Base-by-base conservation (phyloP, 1,140 invertebrate genomes). In the Formica exsecta region DNA sequence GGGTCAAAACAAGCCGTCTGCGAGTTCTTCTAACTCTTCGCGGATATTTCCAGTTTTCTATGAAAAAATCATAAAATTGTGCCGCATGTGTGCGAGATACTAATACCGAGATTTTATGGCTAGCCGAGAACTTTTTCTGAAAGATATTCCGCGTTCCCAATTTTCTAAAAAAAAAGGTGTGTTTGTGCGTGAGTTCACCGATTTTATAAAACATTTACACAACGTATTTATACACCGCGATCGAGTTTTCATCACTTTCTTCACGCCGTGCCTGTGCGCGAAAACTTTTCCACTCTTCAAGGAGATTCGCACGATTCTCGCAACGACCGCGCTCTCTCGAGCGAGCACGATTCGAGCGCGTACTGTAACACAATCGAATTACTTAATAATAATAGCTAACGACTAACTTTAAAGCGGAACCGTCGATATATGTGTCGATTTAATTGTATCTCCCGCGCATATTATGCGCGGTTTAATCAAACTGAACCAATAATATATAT, bases 401-500 rank as follows among this genome's bases (percentile, higher is more conserved):
- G n/a, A 48, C 68, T 80, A 80, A 73, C 51, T 73, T 51, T 65
- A 76, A 75, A 85, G 38, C 19, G 68, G 13, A 62, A 59, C 38
- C 13, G 70, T 84, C 64, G 64, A 88, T 64, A 51, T 51, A 2
- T 51, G 48, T 51, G 48, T 81, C 85, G 85, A 88, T 80, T 81
- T 74, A 74, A 83, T 71, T 61, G 61, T 83, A 84, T 59, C n/a
- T 19, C 25, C 44, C 64, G 70, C 76, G 73, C 48, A 51, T 51
- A 51, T 84, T 79, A 54, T 57, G 75, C 48, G 88, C 88, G 88
- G 75, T 83, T 84, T 80, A 91, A 90, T 91, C 87, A 90, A 91
- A 90, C 84, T 77, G 75, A 85, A 91, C 90, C 89, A 91, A 91
- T 91, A 90, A 89, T 83, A 86, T 59, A 89, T 83, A 87, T 59